Evolutionary conservation across 2,797 vertebrate species (phyloP), one percentile per base, ranked within the genome.

Genomic region (Numenius phaeopus): DNA sequence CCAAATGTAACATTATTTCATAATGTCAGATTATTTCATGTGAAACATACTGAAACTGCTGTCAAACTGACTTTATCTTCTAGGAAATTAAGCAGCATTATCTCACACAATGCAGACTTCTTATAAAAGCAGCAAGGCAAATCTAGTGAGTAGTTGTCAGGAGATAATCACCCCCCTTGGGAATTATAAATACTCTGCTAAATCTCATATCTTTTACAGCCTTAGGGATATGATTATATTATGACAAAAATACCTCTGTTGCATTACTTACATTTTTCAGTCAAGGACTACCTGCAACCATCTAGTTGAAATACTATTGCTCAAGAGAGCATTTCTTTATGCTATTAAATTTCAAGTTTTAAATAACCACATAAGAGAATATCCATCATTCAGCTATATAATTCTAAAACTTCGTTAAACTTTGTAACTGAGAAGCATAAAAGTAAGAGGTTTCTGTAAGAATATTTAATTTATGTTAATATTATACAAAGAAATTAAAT

Each of bases 11-110:
- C 40, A 87, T 96, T 96, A 94, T 95, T 96, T 97, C 81, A 87
- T 84, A 89, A 95, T 92, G 83, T 92, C 82, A 93, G 83, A 92
- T 88, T 94, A 92, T 92, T 97, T 98, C 22, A 23, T 62, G 72
- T 66, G 91, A 97, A 97, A 97, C 86, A 96, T 95, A 69, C 47
- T 84, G 71, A 97, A 95, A 96, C 24, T 89, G 40, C 95, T 98
- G 96, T 97, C 98, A 97, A 96, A 91, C 71, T 92, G 86, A 97
- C 93, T 97, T 96, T 97, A 95, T 96, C 89, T 92, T 97, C 85
- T 89, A 96, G 82, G 91, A 98, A 97, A 98, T 97, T 97, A 97
- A 93, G 59, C 84, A 96, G 92, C 61, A 96, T 92, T 98, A 97
- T 97, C 95, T 97, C 93, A 83, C 80, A 97, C 87, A 97, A 96